These are phyloP conservation scores for Pachliopta kotzebuea DNA, from an alignment of 2,888 invertebrate species.

Conservation along the genomic window DNA sequence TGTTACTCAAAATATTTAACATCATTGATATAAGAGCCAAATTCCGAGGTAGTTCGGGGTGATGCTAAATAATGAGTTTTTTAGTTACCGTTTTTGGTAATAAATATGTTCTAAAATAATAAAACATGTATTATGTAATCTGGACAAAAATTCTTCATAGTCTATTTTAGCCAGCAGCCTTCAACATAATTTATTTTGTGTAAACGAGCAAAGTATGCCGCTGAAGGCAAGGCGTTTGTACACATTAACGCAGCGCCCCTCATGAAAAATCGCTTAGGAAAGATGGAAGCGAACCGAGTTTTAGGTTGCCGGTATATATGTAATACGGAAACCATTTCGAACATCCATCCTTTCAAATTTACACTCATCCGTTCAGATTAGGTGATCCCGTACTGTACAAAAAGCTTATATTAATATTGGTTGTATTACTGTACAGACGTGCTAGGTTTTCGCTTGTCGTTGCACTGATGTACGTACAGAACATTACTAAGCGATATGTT, in stretches of 20 bases:
- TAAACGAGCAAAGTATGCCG: constrained; percentile 72
- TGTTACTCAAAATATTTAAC: too few relatives aligned
- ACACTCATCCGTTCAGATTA: constrained; percentile 8
- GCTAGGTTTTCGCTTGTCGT: too few relatives aligned
- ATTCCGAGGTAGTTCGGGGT: neutral
- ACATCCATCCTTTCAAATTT: constrained; percentile 20
- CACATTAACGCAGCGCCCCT: constrained; percentile 74
- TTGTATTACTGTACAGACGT: too few relatives aligned
- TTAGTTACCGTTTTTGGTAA: too few relatives aligned
- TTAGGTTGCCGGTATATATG: constrained; percentile 46
- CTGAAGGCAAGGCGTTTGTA: constrained; percentile 71
- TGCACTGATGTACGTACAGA: too few relatives aligned
- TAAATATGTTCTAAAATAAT: too few relatives aligned
- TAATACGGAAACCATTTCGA: constrained; percentile 25
- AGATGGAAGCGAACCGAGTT: constrained; percentile 51
- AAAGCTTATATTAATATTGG: too few relatives aligned
- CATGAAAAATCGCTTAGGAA: constrained; percentile 78
- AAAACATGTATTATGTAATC: constrained; percentile 45
- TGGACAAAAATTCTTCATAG: constrained; percentile 58
- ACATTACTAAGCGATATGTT: too few relatives aligned
- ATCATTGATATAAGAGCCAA: neutral
- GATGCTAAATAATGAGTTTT: neutral
- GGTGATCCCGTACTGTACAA: too few relatives aligned
- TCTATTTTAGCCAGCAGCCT: constrained; percentile 47
- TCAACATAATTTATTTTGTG: constrained; percentile 75